These are phyloP conservation scores for Bicyclus anynana DNA, from an alignment of 1,140 invertebrate species.

Conservation along the genomic window DNA sequence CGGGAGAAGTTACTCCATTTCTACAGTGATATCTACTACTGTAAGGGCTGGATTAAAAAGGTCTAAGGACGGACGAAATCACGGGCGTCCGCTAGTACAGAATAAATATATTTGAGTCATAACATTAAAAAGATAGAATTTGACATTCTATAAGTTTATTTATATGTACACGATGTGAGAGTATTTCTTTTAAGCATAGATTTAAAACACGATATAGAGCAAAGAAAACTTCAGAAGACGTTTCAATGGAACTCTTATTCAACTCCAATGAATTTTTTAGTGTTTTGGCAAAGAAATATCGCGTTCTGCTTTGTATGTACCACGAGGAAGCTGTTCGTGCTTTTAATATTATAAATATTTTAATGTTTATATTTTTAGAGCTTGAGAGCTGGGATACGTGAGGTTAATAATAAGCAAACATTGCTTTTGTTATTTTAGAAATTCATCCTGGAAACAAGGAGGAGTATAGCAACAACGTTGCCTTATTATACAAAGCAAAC, in stretches of 20 bases:
- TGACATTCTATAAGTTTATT: no score
- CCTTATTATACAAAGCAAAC: not conserved
- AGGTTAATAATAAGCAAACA: slow-evolving; percentile 3
- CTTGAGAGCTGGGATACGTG: not conserved
- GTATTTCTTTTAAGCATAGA: not conserved
- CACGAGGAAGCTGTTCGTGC: not conserved
- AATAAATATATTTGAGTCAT: no score
- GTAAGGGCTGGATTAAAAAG: no score
- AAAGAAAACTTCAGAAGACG: not conserved
- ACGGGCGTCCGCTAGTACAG: no score
- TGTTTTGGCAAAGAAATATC: not conserved
- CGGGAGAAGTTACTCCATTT: no score
- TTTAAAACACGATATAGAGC: not conserved
- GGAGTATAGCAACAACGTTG: not conserved
- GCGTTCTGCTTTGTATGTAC: not conserved
- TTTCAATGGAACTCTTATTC: not conserved
- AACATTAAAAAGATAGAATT: no score
- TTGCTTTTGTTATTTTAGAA: not conserved
- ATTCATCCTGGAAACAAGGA: not conserved
- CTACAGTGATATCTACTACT: no score
- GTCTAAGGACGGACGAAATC: no score
- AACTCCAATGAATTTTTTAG: not conserved
- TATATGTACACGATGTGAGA: no score
- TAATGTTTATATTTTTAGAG: slow-evolving; percentile 2
- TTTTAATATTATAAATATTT: not conserved